Evolutionary conservation across 2,797 vertebrate species (phyloP).

Genomic region (Epinephelus malabaricus): DNA sequence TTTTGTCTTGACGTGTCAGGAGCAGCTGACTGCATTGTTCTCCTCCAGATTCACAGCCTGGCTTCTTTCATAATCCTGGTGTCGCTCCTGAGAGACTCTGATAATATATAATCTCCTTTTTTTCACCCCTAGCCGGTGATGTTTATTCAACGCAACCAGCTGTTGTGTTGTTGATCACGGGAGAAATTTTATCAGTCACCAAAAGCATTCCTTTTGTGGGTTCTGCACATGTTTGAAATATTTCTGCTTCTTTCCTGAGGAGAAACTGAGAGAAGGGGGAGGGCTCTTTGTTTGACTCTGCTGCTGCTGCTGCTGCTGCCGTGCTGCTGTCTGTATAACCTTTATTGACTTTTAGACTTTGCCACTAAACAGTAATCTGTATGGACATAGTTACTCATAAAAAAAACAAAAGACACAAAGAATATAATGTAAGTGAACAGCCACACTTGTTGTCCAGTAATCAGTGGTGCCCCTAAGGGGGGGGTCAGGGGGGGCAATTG

Average conservation of each 20-base stretch:
- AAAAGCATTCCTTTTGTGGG: constrained; percentile 6
- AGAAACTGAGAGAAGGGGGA: constrained; percentile 2
- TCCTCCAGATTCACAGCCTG: constrained; percentile 70
- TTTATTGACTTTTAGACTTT: not conserved
- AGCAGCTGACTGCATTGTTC: constrained; percentile 87
- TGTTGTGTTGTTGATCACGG: constrained; percentile 57
- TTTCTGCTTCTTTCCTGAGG: constrained; percentile 7
- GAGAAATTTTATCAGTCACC: constrained; percentile 34
- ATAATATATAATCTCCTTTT: constrained; percentile 68
- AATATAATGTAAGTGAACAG: not conserved
- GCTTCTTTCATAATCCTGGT: constrained; percentile 72
- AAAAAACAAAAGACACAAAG: constrained; percentile 4
- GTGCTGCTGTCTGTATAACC: not conserved
- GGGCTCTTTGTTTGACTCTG: constrained; percentile 17
- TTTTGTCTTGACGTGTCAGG: constrained; percentile 82
- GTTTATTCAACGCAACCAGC: constrained; percentile 65
- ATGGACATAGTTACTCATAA: constrained; percentile 1
- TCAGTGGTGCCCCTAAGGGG: no score
- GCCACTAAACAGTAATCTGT: not conserved
- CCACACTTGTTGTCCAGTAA: not conserved
- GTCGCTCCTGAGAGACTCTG: constrained; percentile 66
- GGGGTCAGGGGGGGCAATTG: no score
- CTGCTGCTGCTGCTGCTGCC: not conserved
- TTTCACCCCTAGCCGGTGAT: constrained; percentile 36
- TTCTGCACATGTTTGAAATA: constrained; percentile 10